These are phyloP conservation scores for Polyergus mexicanus DNA, from an alignment of 1,140 invertebrate species.

Conservation along the genomic window DNA sequence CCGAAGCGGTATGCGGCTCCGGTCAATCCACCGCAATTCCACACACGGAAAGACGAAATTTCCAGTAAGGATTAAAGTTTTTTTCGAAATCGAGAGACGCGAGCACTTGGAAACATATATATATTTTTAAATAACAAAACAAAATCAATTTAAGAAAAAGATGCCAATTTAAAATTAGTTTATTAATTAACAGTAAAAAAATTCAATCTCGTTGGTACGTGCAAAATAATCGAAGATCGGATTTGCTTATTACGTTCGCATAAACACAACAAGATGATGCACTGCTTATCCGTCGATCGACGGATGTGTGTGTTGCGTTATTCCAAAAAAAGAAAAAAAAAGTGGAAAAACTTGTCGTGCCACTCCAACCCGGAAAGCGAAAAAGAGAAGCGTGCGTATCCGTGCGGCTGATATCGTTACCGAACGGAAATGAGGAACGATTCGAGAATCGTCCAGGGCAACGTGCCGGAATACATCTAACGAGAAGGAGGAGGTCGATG, in stretches of 20 bases:
- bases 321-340: neutral
- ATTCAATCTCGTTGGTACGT: neutral
- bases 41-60: conserved; percentile 37
- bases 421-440: conserved; percentile 73
- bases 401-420: conserved; percentile 63
- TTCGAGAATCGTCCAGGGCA: conserved; percentile 50
- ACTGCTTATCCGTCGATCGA: conserved; percentile 9
- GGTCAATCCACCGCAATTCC: conserved; percentile 61
- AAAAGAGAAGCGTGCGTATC: conserved; percentile 20
- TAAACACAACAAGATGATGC: conserved; percentile 14
- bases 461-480: conserved; percentile 7
- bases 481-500: conserved; percentile 54
- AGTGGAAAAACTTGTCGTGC: conserved; percentile 35
- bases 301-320: conserved; percentile 24
- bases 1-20: conserved; percentile 37
- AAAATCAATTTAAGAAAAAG: neutral
- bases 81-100: conserved; percentile 3
- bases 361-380: conserved; percentile 2
- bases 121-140: neutral
- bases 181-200: neutral
- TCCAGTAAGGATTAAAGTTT: neutral
- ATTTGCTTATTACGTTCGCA: neutral
- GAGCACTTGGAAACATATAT: neutral
- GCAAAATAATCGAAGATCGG: neutral
- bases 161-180: neutral